Evolutionary conservation across 2,888 invertebrate genomes (phyloP), one percentile per base, ranked within the genome.

Genomic region (Eutolmus rufibarbis): DNA sequence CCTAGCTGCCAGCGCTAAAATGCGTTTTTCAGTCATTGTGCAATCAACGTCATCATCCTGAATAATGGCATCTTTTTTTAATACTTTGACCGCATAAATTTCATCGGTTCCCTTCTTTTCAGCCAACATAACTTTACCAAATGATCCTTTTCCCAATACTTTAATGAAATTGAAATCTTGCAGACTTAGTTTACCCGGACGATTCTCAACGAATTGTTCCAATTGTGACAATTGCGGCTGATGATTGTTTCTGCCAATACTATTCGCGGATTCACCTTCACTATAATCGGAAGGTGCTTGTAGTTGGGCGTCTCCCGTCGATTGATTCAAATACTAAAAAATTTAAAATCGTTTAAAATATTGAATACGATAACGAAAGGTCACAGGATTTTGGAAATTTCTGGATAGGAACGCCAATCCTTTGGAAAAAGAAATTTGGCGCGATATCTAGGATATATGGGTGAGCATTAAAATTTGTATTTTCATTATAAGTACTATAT

Each of bases 31-130:
- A 88, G 98, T 98, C 96, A 99, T 98, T 87, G 99, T 99, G 93
- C 99, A 99, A 93, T 99, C 99, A 87, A 99, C 99, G 94, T 99
- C 99, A 93, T 99, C 99, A 93, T 99, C 99, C 94, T 99, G 98
- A 91, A 99, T 96, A 90, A 99, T 99, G 66, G 98, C 98, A 94
- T 98, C 98, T 93, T 99, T 99, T 94, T 98, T 98, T 91, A 99
- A 94, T 90, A 98, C 96, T 92, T 97, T 97, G 88, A 97, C 95
- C 14, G 97, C 97, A 92, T 96, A 97, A 90, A 97, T 94, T 94
- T 99, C 98, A 88, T 98, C 98, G 23, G 97, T 96, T 89, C 96
- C 96, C 93, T 97, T 97, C 92, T 96, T 96, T 93, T 99, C 99
- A 0, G 99, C 99, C 88, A 99, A 93, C 98, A 99, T 98, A 85